Evolutionary conservation across 2,888 invertebrate species (phyloP), one percentile per base, ranked within the genome.

Genomic region (Leptura quadrifasciata): DNA sequence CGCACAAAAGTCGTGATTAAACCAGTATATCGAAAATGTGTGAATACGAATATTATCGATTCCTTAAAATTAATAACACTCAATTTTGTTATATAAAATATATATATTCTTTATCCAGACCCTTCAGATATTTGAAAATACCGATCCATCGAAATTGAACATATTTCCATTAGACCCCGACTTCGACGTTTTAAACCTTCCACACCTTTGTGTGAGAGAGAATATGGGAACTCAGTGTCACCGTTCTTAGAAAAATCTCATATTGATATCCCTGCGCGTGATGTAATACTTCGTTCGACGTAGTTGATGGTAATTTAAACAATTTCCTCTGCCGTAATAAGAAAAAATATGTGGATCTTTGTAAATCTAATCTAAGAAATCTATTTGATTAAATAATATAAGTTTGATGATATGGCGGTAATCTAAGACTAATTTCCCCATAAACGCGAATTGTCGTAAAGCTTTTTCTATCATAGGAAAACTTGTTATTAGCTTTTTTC

Each of bases 151-250:
- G 5, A 47, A 47, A 47, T 47, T 47, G 47, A 47, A 2, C 47
- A 47, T 47, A n/a, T 47, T 47, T 47, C n/a, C 47, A 47, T 47
- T 47, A 47, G 47, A 47, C 47, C 47, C 47, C 47, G 47, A 47
- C 47, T 1, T 39, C 39, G 47, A 47, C n/a, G n/a, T 47, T n/a
- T n/a, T 47, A n/a, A 47, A 47, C 47, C 47, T 6, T 47, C 39
- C 15, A n/a, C 47, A 47, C 47, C 15, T 47, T 47, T 47, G 47
- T 47, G 47, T 47, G 47, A 47, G 15, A 47, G 47, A 2, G 2
- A 47, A 47, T 47, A 5, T 47, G n/a, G 15, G n/a, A 47, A 12
- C 39, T 39, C 39, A 39, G 39, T 39, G 47, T 47, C 47, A 47
- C 47, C 47, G 1, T 12, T 39, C 39, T 39, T 6, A 39, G 39